Evolutionary conservation across 2,888 invertebrate species (phyloP), one percentile per base, ranked within the genome.

Genomic region (Andrena dorsata): DNA sequence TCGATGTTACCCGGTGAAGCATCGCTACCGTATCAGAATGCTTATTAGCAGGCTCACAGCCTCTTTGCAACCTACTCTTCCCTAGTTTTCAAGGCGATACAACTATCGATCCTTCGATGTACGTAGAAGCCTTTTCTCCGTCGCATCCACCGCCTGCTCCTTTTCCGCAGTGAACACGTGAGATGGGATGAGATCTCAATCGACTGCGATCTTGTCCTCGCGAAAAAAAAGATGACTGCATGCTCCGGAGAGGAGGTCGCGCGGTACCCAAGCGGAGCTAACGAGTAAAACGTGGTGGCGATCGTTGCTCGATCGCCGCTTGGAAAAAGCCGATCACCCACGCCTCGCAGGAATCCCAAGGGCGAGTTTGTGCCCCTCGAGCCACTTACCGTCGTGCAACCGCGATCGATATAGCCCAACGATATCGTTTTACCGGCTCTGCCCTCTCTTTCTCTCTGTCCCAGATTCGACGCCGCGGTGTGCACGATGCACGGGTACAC

Each of bases 311-410:
- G 82, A 83, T 83, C 71, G 72, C 23, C 32, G 35, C 61, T 72
- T 53, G 49, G 73, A 81, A 80, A 81, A 86, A 83, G 70, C 47
- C 74, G 82, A 86, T 82, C 89, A 90, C 90, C 90, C 90, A 90
- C 90, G 90, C 87, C 82, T 84, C 86, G 64, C 70, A 84, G 89
- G 88, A 88, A 90, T 90, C 80, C 82, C 88, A 90, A 90, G 90
- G 90, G 89, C 89, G 85, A 81, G 66, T 75, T 76, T 53, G 71
- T 63, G 76, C 56, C 73, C 75, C 75, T 73, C 75, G 75, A 60
- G 75, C 63, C 75, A 51, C 76, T 73, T 77, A 80, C 71, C 61
- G 65, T 30, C 72, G 72, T 2, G 49, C 69, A 23, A 69, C 75
- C 64, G 69, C 76, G 76, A 80, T 84, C 84, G 85, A 86, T 82